Conservation (phyloP, 1,140 invertebrate genomes). For the Brachionus rotundiformis region DNA sequence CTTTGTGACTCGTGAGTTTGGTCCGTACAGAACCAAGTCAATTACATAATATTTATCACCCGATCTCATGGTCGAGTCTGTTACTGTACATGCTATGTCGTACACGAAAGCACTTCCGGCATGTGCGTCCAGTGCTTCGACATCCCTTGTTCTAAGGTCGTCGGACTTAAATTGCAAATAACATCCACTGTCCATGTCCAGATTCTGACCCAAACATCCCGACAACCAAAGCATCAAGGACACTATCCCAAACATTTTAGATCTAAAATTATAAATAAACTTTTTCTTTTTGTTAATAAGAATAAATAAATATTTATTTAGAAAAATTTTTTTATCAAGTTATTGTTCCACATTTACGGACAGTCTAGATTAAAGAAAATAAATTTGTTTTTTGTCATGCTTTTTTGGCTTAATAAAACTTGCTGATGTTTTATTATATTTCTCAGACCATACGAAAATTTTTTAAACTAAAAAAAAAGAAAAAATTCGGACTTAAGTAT, state of each 20-base stretch:
- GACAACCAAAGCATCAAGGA: not conserved
- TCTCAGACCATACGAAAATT: conserved; percentile 19
- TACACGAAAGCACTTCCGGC: not conserved
- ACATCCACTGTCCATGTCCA: not conserved
- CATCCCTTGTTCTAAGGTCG: not conserved
- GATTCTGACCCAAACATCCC: not conserved
- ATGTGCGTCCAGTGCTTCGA: not conserved
- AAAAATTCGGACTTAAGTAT: not conserved
- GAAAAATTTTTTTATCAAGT: not conserved
- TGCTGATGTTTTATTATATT: conserved; percentile 21
- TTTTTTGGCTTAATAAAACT: not conserved
- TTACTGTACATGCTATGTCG: conserved; percentile 7
- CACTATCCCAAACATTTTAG: not conserved
- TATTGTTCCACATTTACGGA: conserved; percentile 13
- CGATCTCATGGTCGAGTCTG: not conserved
- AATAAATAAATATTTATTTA: not conserved
- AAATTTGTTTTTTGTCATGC: conserved; percentile 20
- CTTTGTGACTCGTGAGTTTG: conserved; percentile 9
- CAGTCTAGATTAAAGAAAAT: not conserved
- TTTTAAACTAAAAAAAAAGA: not conserved
- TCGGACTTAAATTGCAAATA: not conserved
- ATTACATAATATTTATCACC: conserved; percentile 48
- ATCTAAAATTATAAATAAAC: not conserved
- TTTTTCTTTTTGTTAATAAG: not conserved
- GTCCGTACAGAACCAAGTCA: conserved; percentile 35